Base-by-base conservation (phyloP, 2,888 invertebrate genomes). In the Rhorus exstirpatorius region DNA sequence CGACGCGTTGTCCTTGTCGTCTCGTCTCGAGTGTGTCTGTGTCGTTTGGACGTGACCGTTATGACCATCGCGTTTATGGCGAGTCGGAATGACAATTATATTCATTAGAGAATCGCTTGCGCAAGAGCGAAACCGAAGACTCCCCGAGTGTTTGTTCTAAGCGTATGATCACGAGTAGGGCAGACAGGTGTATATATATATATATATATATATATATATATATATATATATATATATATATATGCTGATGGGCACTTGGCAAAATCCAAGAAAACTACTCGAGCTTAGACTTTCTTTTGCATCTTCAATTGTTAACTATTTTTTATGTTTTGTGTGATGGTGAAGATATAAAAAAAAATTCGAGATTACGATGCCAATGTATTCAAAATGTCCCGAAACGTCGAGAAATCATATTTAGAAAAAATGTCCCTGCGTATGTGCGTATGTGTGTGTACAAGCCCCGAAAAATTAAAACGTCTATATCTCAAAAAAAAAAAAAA, bases 21-120 rank as follows among this genome's bases (percentile, higher is more conserved):
- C 38, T 26, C 46, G 68, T 70, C 74, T 80, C 80, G 80, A 65
- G 77, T 75, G 53, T 63, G 61, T 31, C 44, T 61, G 70, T 55
- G 24, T 55, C 55, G 14, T 67, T 38, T 24, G 49, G 58, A 72
- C 53, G 44, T 26, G 58, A 49, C 65, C 65, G 67, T 81, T 70
- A 61, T 49, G 67, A 31, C 31, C 17, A 58, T 35, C 44, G 19
- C 14, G 35, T 14, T 24, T 14, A 24, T 31, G 24, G 53, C n/a
- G 24, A 60, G 46, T 41, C 21, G 58, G n/a, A 10, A 53, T 53
- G 38, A 51, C 19, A 8, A 35, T 72, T 72, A 63, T 81, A 63
- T 81, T 41, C 53, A 10, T 35, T 17, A 8, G 10, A 21, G 24
- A 55, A 41, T 65, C 41, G 17, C 6, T 24, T 24, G 53, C 38